A percentile compares a stretch with the other conserved stretches of the same genome.
Conservation (phyloP, 1,140 invertebrate genomes). For the Hycleus cichorii region DNA sequence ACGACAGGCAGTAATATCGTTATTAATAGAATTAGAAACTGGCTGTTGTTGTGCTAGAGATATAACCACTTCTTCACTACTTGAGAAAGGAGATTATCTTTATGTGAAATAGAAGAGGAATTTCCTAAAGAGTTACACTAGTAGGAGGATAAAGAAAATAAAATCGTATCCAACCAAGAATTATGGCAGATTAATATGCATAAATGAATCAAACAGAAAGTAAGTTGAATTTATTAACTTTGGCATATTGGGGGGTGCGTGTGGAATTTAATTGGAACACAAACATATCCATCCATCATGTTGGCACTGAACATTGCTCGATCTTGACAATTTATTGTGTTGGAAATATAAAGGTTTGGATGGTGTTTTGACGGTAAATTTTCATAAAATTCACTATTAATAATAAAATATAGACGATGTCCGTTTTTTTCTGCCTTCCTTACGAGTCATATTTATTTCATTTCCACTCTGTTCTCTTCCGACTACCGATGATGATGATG, state of each 20-base stretch:
- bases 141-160: too few relatives aligned
- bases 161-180: too few relatives aligned
- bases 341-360: constrained; percentile 18
- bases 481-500: not conserved
- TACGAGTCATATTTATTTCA: not conserved
- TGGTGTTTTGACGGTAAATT: constrained; percentile 14
- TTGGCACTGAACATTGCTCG: constrained; percentile 27
- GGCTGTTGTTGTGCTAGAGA: not conserved
- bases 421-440: too few relatives aligned
- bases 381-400: not conserved
- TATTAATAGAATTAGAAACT: constrained; percentile 13
- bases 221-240: constrained; percentile 6
- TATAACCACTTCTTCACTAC: too few relatives aligned
- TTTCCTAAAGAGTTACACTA: too few relatives aligned
- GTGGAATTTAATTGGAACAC: constrained; percentile 26
- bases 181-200: too few relatives aligned
- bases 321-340: constrained; percentile 24
- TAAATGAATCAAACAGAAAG: too few relatives aligned
- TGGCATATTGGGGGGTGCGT: constrained; percentile 22
- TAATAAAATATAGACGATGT: too few relatives aligned
- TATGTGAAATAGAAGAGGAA: too few relatives aligned
- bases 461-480: not conserved
- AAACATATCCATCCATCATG: constrained; percentile 32
- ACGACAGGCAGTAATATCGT: constrained; percentile 13
- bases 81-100: too few relatives aligned